Percentiles rank a stretch among this genome's conserved stretches.
These are phyloP conservation scores for Leptopterna dolabrata DNA, from an alignment of 2,888 invertebrate species.

Conservation along the genomic window DNA sequence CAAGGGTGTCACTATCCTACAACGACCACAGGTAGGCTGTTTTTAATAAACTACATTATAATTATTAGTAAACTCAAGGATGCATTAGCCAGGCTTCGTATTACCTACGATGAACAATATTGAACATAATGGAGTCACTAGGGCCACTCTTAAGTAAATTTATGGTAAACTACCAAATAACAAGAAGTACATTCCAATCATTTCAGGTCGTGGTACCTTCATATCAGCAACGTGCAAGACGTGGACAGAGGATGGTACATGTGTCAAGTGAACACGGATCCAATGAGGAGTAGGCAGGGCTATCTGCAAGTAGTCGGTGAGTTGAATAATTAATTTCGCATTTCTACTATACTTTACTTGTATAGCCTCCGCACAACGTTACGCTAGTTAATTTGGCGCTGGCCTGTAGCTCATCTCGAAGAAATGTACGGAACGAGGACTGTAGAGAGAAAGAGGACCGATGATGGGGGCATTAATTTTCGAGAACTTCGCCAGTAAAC, in stretches of 20 bases:
- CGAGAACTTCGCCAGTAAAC: too few relatives aligned
- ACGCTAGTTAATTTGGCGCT: too few relatives aligned
- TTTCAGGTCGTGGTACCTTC: constrained; percentile 85
- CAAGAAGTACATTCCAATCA: neutral
- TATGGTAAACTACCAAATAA: too few relatives aligned
- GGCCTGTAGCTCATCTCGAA: too few relatives aligned
- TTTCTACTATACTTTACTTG: neutral
- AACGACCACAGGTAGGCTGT: constrained; percentile 77
- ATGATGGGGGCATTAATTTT: too few relatives aligned
- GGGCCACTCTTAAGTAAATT: neutral
- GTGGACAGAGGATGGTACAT: constrained; percentile 91
- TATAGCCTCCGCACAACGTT: too few relatives aligned
- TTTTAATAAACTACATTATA: neutral
- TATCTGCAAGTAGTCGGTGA: constrained; percentile 92
- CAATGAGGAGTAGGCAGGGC: constrained; percentile 91
- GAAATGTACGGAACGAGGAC: too few relatives aligned
- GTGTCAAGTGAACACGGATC: constrained; percentile 94
- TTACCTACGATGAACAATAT: neutral
- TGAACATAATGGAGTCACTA: neutral
- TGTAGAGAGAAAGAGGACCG: too few relatives aligned
- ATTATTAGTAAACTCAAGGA: neutral
- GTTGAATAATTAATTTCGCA: constrained; percentile 65
- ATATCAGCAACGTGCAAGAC: constrained; percentile 88
- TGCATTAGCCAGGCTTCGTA: neutral
- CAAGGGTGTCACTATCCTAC: constrained; percentile 85